phyloP scores from a whole-genome alignment of 2,797 vertebrate species.

The Oryzias dopingdopingensis region DNA sequence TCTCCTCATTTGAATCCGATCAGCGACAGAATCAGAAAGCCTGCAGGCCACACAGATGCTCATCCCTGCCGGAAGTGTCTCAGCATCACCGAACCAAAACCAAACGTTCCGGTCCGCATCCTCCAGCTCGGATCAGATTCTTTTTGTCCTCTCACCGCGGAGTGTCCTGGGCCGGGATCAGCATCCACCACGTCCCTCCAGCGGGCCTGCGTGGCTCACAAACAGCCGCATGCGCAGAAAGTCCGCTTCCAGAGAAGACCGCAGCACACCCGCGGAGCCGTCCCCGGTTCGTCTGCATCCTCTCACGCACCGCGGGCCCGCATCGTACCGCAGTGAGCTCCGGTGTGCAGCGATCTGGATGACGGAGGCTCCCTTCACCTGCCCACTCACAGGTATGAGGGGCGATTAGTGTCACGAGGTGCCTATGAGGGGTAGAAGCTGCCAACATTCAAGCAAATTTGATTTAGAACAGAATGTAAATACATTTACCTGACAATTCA shows the following conservation, averaged over 20 bases:
- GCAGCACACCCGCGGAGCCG: too few species aligned
- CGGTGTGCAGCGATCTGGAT: slow-evolving; percentile 56
- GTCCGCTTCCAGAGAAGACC: too few species aligned
- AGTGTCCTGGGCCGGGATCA: slow-evolving; percentile 53
- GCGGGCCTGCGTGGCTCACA: slow-evolving; percentile 42
- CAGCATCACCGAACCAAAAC: slow-evolving; percentile 3
- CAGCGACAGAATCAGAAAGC: not conserved
- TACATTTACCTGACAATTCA: too few species aligned
- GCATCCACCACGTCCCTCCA: slow-evolving; percentile 40
- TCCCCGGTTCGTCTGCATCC: slow-evolving; percentile 52
- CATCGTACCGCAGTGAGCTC: slow-evolving; percentile 69
- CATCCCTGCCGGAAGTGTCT: slow-evolving; percentile 13
- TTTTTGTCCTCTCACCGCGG: not conserved
- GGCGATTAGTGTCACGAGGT: slow-evolving; percentile 38
- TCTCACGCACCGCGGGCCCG: slow-evolving; percentile 28
- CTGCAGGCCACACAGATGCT: slow-evolving; percentile 19
- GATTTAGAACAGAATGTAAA: too few species aligned
- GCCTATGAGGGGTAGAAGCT: slow-evolving; percentile 34
- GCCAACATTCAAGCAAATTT: slow-evolving; percentile 7
- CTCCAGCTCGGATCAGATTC: too few species aligned
- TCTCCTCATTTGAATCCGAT: too few species aligned
- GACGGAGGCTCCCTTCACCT: slow-evolving; percentile 62
- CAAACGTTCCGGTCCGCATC: too few species aligned
- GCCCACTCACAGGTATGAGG: slow-evolving; percentile 62
- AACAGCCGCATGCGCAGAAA: too few species aligned